These are phyloP conservation scores for Gobio occitaniae DNA, from an alignment of 2,797 vertebrate species.

Conservation along the genomic window DNA sequence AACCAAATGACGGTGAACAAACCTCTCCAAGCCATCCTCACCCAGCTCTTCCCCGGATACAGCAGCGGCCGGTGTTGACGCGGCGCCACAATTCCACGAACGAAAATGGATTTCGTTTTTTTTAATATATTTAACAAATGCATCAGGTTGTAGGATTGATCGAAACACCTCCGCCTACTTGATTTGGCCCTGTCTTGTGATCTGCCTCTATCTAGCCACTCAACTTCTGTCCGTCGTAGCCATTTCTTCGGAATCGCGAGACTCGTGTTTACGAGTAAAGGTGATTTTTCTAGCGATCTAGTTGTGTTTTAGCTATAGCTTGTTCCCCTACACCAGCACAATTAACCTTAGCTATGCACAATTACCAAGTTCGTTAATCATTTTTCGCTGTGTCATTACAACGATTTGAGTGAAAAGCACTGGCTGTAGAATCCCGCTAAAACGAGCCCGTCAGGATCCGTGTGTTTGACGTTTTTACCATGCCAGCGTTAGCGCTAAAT, in stretches of 20 bases:
- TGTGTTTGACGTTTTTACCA: background rate
- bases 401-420: background rate
- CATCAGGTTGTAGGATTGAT: constrained; percentile 64
- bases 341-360: constrained; percentile 30
- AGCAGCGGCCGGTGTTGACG: constrained; percentile 90
- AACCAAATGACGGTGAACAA: constrained; percentile 89
- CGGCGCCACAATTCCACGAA: constrained; percentile 63
- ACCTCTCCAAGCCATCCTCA: constrained; percentile 86
- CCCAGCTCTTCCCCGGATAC: constrained; percentile 95
- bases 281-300: constrained; percentile 25
- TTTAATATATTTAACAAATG: constrained; percentile 82
- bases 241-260: background rate
- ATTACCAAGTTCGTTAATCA: background rate
- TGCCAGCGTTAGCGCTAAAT: background rate
- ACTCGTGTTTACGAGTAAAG: constrained; percentile 30
- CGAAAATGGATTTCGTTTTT: constrained; percentile 75
- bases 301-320: constrained; percentile 52
- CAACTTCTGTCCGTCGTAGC: constrained; percentile 15
- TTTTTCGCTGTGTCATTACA: background rate
- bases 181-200: constrained; percentile 41
- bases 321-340: constrained; percentile 51
- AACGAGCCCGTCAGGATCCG: background rate
- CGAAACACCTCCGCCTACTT: constrained; percentile 56
- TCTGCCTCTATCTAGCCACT: constrained; percentile 9
- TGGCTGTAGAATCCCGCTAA: background rate